Evolutionary conservation across 2,888 invertebrate species (phyloP).

Genomic region (Drosophila eohydei): DNA sequence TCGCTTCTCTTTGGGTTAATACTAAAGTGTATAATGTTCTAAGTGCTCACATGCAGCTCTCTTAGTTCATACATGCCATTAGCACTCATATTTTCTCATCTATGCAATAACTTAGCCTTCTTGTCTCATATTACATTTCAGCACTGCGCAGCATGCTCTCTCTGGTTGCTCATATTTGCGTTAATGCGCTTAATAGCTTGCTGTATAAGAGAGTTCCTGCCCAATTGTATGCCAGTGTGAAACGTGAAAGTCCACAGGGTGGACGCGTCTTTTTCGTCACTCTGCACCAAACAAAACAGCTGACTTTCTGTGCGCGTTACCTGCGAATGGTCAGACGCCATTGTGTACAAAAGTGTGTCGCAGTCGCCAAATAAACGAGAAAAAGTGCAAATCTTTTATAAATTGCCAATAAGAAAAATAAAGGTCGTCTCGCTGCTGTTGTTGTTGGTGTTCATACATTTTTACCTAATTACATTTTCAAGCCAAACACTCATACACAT

Average conservation of each 20-base stretch:
- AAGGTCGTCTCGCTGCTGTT: constrained; percentile 26
- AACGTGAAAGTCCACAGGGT: neutral
- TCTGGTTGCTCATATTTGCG: neutral
- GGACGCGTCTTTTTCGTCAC: constrained; percentile 21
- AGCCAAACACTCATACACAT: constrained; percentile 32
- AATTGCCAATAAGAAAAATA: constrained; percentile 45
- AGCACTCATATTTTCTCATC: neutral
- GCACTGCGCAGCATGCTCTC: neutral
- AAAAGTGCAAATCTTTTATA: constrained; percentile 43
- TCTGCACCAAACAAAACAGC: constrained; percentile 30
- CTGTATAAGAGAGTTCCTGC: neutral
- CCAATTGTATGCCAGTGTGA: neutral
- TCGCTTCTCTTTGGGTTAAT: neutral
- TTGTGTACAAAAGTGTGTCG: constrained; percentile 63
- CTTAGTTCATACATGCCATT: neutral
- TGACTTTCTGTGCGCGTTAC: constrained; percentile 36
- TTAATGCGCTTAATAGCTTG: neutral
- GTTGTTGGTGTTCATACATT: constrained; percentile 44
- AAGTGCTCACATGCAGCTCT: neutral
- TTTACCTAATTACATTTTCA: constrained; percentile 35
- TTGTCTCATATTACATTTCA: neutral
- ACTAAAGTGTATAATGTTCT: neutral
- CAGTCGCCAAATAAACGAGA: constrained; percentile 30
- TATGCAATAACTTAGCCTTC: neutral
- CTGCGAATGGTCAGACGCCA: constrained; percentile 54